Conservation (phyloP, 2,113 vertebrate species). For the Menura novaehollandiae region DNA sequence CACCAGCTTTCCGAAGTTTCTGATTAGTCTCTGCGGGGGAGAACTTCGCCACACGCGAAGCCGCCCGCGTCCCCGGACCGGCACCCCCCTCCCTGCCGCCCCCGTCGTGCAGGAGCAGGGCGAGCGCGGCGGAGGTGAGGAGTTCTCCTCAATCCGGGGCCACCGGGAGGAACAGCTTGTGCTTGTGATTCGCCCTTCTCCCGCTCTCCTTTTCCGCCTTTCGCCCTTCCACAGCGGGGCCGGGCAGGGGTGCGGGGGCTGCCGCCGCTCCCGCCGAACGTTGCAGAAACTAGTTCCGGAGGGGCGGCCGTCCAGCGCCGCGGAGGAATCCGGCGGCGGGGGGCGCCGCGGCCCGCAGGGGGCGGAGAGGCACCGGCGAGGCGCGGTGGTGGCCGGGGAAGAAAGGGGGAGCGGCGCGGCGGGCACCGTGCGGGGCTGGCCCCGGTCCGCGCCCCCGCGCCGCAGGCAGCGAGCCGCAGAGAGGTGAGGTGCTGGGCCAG, state of each 20-base stretch:
- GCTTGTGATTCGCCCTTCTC: neutral
- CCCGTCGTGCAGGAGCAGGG: neutral
- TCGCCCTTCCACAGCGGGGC: neutral
- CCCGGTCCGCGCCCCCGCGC: too few species aligned
- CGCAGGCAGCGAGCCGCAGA: neutral
- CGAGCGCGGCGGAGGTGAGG: neutral
- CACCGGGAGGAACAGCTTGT: neutral
- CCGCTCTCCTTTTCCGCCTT: too few species aligned
- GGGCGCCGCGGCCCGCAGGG: neutral
- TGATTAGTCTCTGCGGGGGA: neutral
- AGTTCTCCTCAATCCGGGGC: rapidly evolving
- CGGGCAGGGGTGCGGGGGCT: neutral
- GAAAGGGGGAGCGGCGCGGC: neutral
- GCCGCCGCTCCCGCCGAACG: neutral
- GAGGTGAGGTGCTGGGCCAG: neutral
- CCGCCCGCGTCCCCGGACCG: too few species aligned
- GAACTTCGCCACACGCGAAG: neutral
- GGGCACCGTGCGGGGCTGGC: neutral
- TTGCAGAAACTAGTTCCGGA: conserved; percentile 80
- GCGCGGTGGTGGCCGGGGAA: neutral
- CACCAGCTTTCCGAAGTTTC: neutral
- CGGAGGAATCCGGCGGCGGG: conserved; percentile 59
- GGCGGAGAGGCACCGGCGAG: conserved; percentile 49
- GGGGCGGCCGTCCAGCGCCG: conserved; percentile 19
- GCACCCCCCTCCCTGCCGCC: neutral